Evolutionary conservation across 2,113 vertebrate species (phyloP), one percentile per base, ranked within the genome.

Genomic region (Apodemus sylvaticus): DNA sequence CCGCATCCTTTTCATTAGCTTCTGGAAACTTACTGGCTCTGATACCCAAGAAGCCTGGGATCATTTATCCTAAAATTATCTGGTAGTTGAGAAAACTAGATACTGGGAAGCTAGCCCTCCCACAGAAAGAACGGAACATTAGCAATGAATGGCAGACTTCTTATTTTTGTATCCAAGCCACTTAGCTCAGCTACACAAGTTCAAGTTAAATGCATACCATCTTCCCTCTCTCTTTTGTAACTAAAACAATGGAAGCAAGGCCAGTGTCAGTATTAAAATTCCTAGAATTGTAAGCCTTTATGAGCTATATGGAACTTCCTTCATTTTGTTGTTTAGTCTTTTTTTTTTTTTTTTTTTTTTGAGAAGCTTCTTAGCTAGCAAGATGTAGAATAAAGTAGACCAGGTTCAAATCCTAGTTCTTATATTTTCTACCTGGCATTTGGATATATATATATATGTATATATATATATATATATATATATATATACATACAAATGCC

Each of bases 1-100:
- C 96, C 78, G 24, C 5, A 76, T 83, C n/a, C 95, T 92, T 94
- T 93, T 96, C 64, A 97, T 93, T 95, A 93, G n/a, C 16, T 92
- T 62, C 77, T 94, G 73, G 77, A 97, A 96, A 97, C 36, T 78
- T 90, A 68, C 7, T 98, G 87, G 53, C 95, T 97, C 60, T 78
- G 31, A 39, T 91, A 5, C 0, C 83, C 39, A 77, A 95, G 95
- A 94, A 51, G 76, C n/a, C 96, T 94, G 83, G 74, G 74, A 88
- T 97, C 22, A 88, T 95, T 97, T 97, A 95, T 96, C 20, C 81
- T 87, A 68, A 95, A 94, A 97, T 97, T 97, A 94, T 89, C 64
- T 86, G 71, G 55, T 95, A 93, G 94, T 94, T 93, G 79, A 96
- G 77, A 85, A 92, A 96, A 55, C 74, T 4, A 95, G 86, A 86